A percentile compares a stretch with the other conserved stretches of the same genome.
Evolutionary conservation across 1,140 invertebrate species (phyloP).

Genomic region (Drosophila biarmipes): DNA sequence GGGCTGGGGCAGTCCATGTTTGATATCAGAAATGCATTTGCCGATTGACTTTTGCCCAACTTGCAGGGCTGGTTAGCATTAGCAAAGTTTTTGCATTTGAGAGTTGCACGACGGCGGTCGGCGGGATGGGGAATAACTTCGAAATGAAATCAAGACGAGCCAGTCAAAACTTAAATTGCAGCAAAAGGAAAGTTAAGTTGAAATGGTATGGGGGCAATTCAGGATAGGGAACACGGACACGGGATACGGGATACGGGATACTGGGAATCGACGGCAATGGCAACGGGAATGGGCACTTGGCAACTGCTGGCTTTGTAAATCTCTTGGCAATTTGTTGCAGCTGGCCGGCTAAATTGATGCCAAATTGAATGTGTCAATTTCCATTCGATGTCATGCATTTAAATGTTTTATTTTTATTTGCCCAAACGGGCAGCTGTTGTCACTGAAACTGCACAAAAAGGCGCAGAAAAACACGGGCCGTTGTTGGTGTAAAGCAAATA

Average conservation of each 20-base stretch:
- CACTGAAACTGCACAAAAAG: conserved; percentile 7
- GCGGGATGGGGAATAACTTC: conserved; percentile 46
- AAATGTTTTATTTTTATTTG: conserved; percentile 70
- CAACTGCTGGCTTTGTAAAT: conserved; percentile 61
- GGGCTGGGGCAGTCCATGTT: conserved; percentile 31
- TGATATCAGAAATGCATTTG: conserved; percentile 66
- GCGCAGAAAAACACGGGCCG: conserved; percentile 39
- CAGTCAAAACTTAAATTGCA: conserved; percentile 75
- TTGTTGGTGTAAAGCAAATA: conserved; percentile 49
- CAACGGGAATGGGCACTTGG: conserved; percentile 13
- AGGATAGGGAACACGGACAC: background rate
- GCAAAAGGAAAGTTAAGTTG: conserved; percentile 47
- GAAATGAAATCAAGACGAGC: conserved; percentile 74
- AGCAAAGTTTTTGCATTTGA: conserved; percentile 74
- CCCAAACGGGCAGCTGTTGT: conserved; percentile 59
- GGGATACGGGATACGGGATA: background rate
- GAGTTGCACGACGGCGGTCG: background rate
- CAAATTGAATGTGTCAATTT: conserved; percentile 79
- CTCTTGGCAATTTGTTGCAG: conserved; percentile 70
- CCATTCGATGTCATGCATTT: conserved; percentile 65
- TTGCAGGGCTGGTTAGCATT: conserved; percentile 44
- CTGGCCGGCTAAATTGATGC: conserved; percentile 62
- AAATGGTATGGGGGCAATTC: background rate
- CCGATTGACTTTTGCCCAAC: conserved; percentile 65
- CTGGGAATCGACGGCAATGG: background rate